A percentile compares a stretch with the other conserved stretches of the same genome.
phyloP scores from a whole-genome alignment of 2,797 vertebrate genomes.

The Holocentrus rufus region DNA sequence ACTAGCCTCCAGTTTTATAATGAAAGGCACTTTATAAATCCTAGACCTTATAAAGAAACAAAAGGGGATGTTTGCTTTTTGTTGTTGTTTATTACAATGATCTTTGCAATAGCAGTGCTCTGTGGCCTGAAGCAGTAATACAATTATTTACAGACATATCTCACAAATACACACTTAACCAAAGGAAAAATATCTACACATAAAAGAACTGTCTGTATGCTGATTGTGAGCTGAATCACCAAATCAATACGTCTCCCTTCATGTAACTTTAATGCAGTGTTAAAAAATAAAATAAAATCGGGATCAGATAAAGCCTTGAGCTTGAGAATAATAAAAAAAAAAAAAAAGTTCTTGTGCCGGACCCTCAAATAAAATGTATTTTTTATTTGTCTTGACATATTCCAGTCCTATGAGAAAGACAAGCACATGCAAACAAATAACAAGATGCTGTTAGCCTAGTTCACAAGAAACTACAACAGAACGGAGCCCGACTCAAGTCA shows the following conservation, averaged over 20 bases:
- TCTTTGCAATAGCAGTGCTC: constrained; percentile 18
- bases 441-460: constrained; percentile 15
- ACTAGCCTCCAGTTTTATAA: too few relatives aligned
- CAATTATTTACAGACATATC: constrained; percentile 39
- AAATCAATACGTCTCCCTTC: constrained; percentile 19
- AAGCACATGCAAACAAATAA: constrained; percentile 33
- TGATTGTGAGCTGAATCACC: background rate
- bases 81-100: background rate
- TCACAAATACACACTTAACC: background rate
- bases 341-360: background rate
- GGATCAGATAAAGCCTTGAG: background rate
- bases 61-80: constrained; percentile 18
- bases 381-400: background rate
- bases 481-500: constrained; percentile 6
- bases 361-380: background rate
- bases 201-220: background rate
- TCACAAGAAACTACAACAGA: constrained; percentile 28
- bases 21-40: too few relatives aligned
- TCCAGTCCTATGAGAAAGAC: constrained; percentile 17
- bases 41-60: background rate
- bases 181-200: constrained; percentile 1
- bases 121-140: background rate
- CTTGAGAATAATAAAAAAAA: background rate
- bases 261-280: constrained; percentile 17
- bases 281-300: too few relatives aligned